Conservation (phyloP, 2,797 vertebrate species). For the Micrastur ruficollis region DNA sequence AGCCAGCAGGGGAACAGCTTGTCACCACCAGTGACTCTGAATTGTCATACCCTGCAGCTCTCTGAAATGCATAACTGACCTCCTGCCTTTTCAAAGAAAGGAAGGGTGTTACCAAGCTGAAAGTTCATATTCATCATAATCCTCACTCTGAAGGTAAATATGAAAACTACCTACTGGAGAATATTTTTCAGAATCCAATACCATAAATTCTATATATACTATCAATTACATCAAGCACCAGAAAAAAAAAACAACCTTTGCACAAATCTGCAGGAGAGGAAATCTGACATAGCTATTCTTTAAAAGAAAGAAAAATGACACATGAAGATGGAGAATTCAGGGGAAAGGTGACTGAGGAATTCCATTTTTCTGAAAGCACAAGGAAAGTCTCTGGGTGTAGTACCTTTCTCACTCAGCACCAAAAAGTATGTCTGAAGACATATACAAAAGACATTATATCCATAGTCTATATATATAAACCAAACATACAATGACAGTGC, state of each 20-base stretch:
- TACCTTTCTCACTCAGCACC: background rate
- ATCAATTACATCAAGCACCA: background rate
- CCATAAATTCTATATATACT: background rate
- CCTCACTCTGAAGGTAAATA: background rate
- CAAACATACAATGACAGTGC: accelerated
- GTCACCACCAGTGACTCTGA: background rate
- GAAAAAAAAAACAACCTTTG: background rate
- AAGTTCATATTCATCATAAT: background rate
- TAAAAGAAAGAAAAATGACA: background rate
- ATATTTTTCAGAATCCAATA: background rate
- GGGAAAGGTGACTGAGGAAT: background rate
- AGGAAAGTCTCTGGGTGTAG: background rate
- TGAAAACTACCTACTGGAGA: background rate
- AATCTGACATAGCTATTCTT: background rate
- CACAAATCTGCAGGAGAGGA: background rate
- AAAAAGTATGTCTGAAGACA: background rate
- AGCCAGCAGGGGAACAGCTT: background rate
- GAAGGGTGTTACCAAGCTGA: background rate
- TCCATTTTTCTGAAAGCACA: background rate
- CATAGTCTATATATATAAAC: background rate
- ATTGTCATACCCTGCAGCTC: background rate
- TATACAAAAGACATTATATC: background rate
- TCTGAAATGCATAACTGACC: background rate
- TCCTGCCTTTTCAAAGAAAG: background rate
- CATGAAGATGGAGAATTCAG: background rate